These are phyloP conservation scores for Planiliza haematocheilus DNA, from an alignment of 2,113 vertebrate species.

Conservation along the genomic window DNA sequence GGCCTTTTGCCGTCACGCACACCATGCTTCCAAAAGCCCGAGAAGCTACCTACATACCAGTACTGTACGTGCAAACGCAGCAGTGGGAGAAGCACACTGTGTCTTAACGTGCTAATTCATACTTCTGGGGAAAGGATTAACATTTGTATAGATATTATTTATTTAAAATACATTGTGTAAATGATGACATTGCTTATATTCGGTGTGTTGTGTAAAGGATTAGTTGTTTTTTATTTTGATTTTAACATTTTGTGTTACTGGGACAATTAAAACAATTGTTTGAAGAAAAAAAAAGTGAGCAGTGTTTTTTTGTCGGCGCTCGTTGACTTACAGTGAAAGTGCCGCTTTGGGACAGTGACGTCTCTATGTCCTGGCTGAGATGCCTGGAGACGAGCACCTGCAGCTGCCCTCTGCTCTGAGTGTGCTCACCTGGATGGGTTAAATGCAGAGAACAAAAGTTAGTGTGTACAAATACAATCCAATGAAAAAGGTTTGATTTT, in stretches of 20 bases:
- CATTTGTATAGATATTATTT: slow-evolving; percentile 57
- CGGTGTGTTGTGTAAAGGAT: slow-evolving; percentile 7
- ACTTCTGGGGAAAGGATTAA: slow-evolving; percentile 34
- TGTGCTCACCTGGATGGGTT: too few relatives aligned
- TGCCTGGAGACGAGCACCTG: too few relatives aligned
- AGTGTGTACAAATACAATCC: too few relatives aligned
- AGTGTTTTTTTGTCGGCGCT: slow-evolving; percentile 11
- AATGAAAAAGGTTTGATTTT: too few relatives aligned
- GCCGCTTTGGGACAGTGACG: too few relatives aligned
- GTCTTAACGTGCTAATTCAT: slow-evolving; percentile 31
- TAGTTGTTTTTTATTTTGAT: slow-evolving; percentile 33
- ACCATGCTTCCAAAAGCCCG: slow-evolving; percentile 47
- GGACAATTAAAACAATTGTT: slow-evolving; percentile 48
- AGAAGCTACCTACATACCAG: slow-evolving; percentile 34
- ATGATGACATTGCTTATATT: slow-evolving; percentile 24
- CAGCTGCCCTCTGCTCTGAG: too few relatives aligned
- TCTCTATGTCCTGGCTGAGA: too few relatives aligned
- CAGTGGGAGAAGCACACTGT: slow-evolving; percentile 32
- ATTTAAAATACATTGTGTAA: slow-evolving; percentile 20
- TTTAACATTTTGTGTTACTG: slow-evolving; percentile 25
- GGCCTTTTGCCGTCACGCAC: slow-evolving; percentile 41
- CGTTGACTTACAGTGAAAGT: neutral
- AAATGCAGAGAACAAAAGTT: too few relatives aligned
- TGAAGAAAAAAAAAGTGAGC: neutral
- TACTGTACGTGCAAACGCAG: slow-evolving; percentile 52